Evolutionary conservation across 2,888 invertebrate species (phyloP), one percentile per base, ranked within the genome.

Genomic region (Habrosyne pyritoides): DNA sequence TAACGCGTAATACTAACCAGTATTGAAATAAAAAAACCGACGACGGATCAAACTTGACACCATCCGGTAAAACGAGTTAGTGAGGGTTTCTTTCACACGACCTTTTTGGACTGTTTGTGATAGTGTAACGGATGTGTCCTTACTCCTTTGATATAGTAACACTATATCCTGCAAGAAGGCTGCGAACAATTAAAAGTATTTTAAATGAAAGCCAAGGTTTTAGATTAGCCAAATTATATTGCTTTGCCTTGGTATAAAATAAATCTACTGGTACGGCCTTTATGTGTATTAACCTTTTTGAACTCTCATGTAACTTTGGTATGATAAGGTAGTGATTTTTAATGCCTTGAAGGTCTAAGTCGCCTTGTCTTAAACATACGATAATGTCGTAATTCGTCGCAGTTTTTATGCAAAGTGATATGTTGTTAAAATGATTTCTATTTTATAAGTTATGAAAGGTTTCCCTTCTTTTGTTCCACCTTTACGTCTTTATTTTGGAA

Each of bases 21-120:
- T 28, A 30, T 28, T 14, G 30, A 50, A 14, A 49, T 1, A 49
- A 49, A 52, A 52, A 52, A 58, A 59, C 65, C 59, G 60, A 59
- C 54, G 53, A 18, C 26, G 52, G 54, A 46, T 36, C 18, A 50
- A 46, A 55, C 57, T 49, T 50, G 55, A 53, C 48, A 12, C 50
- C 54, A 57, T 66, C 66, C 66, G 63, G 57, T 50, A 52, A 47
- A 56, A 57, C 55, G 47, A 50, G 60, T 62, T 62, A 58, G 62
- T 60, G 54, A 62, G 47, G 60, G 46, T 46, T 61, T 60, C 47
- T 47, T 55, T 67, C 60, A 52, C 60, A 67, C 64, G 63, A 18
- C 36, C 36, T 36, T 42, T 42, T 42, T 14, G 42, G 8, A 42
- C 8, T 8, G 21, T 24, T 14, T 21, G 21, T 47, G 47, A 21